phyloP scores from a whole-genome alignment of 2,113 vertebrate genomes.

The Tor tambroides region DNA sequence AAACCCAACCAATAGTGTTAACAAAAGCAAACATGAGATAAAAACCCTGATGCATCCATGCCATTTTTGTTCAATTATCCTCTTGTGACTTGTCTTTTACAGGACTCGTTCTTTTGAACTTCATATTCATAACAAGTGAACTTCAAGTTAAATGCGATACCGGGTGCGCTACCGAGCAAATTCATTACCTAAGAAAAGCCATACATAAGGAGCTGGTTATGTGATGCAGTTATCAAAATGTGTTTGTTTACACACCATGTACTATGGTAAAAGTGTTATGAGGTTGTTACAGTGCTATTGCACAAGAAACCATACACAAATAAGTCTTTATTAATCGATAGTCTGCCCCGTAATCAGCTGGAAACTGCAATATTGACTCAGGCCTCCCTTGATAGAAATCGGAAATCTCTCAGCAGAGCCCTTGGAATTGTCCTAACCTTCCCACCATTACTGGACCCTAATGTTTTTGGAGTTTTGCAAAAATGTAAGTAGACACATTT shows the following conservation, averaged over 20 bases:
- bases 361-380: too few species aligned
- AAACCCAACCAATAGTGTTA: not conserved
- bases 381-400: not conserved
- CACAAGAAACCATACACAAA: not conserved
- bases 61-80: not conserved
- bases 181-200: not conserved
- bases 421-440: not conserved
- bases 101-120: not conserved
- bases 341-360: not conserved
- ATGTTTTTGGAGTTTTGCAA: not conserved
- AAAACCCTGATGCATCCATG: not conserved
- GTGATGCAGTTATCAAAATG: not conserved
- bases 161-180: not conserved
- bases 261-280: not conserved
- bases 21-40: not conserved
- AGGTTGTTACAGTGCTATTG: not conserved
- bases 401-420: not conserved
- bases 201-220: not conserved
- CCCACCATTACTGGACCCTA: not conserved
- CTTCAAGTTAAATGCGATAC: not conserved
- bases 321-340: not conserved
- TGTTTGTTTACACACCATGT: not conserved
- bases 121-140: too few species aligned
- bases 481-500: not conserved
- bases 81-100: not conserved